Percentiles rank a stretch among this genome's conserved stretches.
Evolutionary conservation across 1,140 invertebrate species (phyloP).

Genomic region (Drosophila ironensis): DNA sequence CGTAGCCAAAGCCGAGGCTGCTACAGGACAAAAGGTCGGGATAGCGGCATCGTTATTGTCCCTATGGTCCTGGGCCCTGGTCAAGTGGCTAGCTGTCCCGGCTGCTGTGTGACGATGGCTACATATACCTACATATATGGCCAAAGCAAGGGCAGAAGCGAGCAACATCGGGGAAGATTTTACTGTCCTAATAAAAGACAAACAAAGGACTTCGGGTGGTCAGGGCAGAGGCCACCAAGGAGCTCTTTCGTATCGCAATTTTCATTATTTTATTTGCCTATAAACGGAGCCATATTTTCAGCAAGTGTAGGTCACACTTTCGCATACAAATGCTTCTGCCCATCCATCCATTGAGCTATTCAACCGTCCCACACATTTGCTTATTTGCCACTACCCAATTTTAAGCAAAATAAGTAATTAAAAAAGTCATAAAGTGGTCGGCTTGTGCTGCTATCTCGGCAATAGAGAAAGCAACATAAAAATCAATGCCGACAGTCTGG

Average conservation of each 20-base stretch:
- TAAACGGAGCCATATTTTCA: slow-evolving; percentile 79
- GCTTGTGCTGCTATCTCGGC: slow-evolving; percentile 30
- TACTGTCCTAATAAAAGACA: slow-evolving; percentile 79
- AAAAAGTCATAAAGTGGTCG: slow-evolving; percentile 71
- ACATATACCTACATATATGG: not conserved
- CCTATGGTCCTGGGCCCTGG: slow-evolving; percentile 67
- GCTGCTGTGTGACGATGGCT: slow-evolving; percentile 19
- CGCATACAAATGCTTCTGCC: slow-evolving; percentile 15
- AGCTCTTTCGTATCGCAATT: slow-evolving; percentile 73
- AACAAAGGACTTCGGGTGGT: slow-evolving; percentile 65
- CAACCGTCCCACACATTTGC: slow-evolving; percentile 39
- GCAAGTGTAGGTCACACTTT: slow-evolving; percentile 43
- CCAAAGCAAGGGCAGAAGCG: slow-evolving; percentile 11
- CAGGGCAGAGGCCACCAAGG: slow-evolving; percentile 16
- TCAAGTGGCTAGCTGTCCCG: slow-evolving; percentile 61
- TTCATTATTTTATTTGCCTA: slow-evolving; percentile 82
- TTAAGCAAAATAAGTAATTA: slow-evolving; percentile 78
- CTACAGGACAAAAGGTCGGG: slow-evolving; percentile 70
- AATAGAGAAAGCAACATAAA: slow-evolving; percentile 45
- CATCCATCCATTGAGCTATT: not conserved
- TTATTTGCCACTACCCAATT: slow-evolving; percentile 69
- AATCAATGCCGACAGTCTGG: slow-evolving; percentile 75
- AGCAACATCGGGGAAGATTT: slow-evolving; percentile 72
- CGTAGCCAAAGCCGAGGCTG: slow-evolving; percentile 10
- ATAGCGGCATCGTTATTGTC: slow-evolving; percentile 72